Evolutionary conservation across 2,113 vertebrate species (phyloP), one percentile per base, ranked within the genome.

Genomic region (Heteronetta atricapilla): DNA sequence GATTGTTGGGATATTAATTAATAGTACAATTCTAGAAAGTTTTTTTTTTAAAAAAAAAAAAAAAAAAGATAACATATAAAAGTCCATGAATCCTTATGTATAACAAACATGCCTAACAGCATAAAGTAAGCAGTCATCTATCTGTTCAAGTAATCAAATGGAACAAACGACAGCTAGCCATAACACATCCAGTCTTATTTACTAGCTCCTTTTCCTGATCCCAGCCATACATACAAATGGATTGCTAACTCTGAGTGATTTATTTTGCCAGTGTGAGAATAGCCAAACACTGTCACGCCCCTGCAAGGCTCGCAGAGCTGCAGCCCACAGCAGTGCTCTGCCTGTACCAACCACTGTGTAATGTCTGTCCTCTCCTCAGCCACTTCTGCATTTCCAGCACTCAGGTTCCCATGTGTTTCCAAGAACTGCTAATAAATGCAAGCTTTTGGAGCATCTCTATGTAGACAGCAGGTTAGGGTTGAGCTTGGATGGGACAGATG

Each of bases 281-380:
- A 70, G 9, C 23, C 66, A 93, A 91, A 77, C n/a, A 80, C n/a
- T n/a, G 8, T 26, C 23, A 38, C 4, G 10, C 5, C 77, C 36
- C 46, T 34, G 48, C 36, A 40, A 82, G 44, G 26, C 44, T 85
- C 66, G 79, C 48, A 75, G 62, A 16, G 28, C 36, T 77, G 34
- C 78, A 89, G 42, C 19, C 1, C 2, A 17, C 7, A 10, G 10
- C 74, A 23, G 3, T 58, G n/a, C 40, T 36, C 22, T 81, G 68
- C 28, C 48, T 50, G 36, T n/a, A 29, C 38, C 4, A 1, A 72
- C 28, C 34, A 0, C 13, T 0, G 2, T 0, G 0, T 20, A 42
- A 31, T n/a, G 13, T 10, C 74, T 21, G 21, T 2, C 0, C 40
- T 12, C 16, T 79, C 29, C 7, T 17, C 73, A 88, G 34, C 19